Percentiles rank a stretch among this genome's conserved stretches.
Conservation (phyloP, 2,888 invertebrate species). For the Atrina japonica region DNA sequence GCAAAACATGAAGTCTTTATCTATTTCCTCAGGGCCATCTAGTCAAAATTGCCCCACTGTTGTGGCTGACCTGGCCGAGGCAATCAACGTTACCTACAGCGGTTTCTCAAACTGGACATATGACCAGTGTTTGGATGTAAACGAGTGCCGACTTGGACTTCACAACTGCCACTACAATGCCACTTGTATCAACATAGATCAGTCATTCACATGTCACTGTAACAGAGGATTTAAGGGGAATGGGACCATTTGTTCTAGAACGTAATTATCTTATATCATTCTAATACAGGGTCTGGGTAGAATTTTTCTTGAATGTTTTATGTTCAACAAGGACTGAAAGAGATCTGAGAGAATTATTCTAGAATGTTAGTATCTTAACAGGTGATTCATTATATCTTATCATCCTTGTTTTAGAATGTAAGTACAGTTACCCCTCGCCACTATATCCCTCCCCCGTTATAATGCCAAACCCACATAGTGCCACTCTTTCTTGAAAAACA, state of each 20-base stretch:
- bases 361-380: no score
- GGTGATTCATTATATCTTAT: no score
- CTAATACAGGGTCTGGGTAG: no score
- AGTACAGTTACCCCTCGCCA: no score
- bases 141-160: constrained; percentile 93
- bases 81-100: constrained; percentile 30
- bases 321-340: no score
- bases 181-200: constrained; percentile 92
- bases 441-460: no score
- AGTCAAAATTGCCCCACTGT: constrained; percentile 65
- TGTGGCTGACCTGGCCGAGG: constrained; percentile 48
- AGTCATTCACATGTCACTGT: constrained; percentile 94
- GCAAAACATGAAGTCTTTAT: background rate
- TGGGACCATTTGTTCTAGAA: constrained; percentile 86
- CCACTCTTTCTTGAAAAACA: no score
- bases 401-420: no score
- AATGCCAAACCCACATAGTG: no score
- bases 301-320: no score
- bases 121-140: constrained; percentile 92
- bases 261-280: no score
- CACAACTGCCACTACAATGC: constrained; percentile 96
- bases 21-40: constrained; percentile 84
- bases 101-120: constrained; percentile 88
- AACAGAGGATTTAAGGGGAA: constrained; percentile 91
- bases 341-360: no score